Evolutionary conservation across 2,797 vertebrate species (phyloP).

Genomic region (Anguilla pacifica): DNA sequence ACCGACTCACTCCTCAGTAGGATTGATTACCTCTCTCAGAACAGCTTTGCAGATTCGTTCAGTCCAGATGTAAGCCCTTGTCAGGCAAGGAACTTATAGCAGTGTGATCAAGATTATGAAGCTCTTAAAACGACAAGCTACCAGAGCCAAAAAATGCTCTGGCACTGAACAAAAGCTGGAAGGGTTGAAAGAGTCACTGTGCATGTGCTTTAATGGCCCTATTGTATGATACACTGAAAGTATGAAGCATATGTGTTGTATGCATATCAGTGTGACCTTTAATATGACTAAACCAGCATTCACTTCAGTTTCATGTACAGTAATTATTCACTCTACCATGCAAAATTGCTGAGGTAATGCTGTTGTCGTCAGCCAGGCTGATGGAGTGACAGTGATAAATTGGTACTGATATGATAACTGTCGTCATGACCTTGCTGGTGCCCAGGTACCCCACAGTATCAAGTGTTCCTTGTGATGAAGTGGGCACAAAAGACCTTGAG

Average conservation of each 20-base stretch:
- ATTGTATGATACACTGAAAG: not conserved
- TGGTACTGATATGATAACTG: not conserved
- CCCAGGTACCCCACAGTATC: too few relatives aligned
- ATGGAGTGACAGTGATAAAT: not conserved
- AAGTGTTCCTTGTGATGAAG: too few relatives aligned
- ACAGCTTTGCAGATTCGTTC: not conserved
- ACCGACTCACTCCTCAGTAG: not conserved
- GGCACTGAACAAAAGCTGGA: not conserved
- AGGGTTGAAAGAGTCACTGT: not conserved
- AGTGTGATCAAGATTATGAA: not conserved
- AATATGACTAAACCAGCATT: not conserved
- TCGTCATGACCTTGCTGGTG: too few relatives aligned
- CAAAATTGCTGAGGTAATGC: not conserved
- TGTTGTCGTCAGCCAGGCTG: not conserved
- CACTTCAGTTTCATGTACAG: not conserved
- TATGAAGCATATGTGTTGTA: not conserved
- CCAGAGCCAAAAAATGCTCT: not conserved
- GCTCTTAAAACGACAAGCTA: not conserved
- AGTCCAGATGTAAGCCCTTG: not conserved
- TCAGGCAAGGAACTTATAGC: not conserved
- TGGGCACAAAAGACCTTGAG: too few relatives aligned
- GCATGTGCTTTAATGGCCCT: not conserved
- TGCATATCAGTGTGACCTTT: not conserved
- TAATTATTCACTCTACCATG: not conserved
- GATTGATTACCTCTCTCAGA: not conserved